Conservation (phyloP, 1,140 invertebrate species). For the Drosophila nikananu region DNA sequence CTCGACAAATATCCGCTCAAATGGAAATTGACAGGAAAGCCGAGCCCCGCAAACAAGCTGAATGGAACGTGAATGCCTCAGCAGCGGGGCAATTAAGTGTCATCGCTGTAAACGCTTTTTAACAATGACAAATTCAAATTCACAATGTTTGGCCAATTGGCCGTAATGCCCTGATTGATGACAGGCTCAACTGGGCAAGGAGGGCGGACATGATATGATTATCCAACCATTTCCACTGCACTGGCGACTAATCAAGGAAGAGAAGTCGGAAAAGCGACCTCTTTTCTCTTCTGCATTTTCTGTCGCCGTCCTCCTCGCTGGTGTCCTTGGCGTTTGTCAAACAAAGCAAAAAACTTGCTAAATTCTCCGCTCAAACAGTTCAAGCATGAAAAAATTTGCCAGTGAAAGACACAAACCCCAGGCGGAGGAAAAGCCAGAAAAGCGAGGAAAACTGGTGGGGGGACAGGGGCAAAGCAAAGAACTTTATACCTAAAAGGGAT, state of each 20-base stretch:
- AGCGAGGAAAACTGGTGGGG: background rate
- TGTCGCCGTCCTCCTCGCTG: slow-evolving; percentile 9
- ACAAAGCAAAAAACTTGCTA: slow-evolving; percentile 65
- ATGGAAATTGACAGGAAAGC: slow-evolving; percentile 64
- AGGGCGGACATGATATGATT: slow-evolving; percentile 64
- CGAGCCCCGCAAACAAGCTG: background rate
- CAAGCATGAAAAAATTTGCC: slow-evolving; percentile 55
- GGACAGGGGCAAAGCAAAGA: slow-evolving; percentile 61
- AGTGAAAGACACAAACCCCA: slow-evolving; percentile 24
- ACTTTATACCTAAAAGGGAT: slow-evolving; percentile 80
- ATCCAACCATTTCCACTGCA: slow-evolving; percentile 56
- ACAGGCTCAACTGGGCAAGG: slow-evolving; percentile 19
- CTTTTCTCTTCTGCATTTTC: slow-evolving; percentile 21
- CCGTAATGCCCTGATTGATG: slow-evolving; percentile 69
- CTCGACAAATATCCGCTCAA: slow-evolving; percentile 72
- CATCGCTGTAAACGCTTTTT: slow-evolving; percentile 50
- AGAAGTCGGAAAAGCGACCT: slow-evolving; percentile 3
- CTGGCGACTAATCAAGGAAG: slow-evolving; percentile 55
- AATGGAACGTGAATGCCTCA: background rate
- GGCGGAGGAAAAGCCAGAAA: slow-evolving; percentile 17
- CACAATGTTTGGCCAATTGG: slow-evolving; percentile 67
- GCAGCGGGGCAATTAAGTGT: slow-evolving; percentile 52
- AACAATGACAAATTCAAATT: slow-evolving; percentile 72
- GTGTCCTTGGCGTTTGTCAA: slow-evolving; percentile 72
- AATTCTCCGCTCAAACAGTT: slow-evolving; percentile 69